Percentiles rank a stretch among this genome's conserved stretches.
phyloP scores from a whole-genome alignment of 2,888 invertebrate genomes.

The Acleris cristana region DNA sequence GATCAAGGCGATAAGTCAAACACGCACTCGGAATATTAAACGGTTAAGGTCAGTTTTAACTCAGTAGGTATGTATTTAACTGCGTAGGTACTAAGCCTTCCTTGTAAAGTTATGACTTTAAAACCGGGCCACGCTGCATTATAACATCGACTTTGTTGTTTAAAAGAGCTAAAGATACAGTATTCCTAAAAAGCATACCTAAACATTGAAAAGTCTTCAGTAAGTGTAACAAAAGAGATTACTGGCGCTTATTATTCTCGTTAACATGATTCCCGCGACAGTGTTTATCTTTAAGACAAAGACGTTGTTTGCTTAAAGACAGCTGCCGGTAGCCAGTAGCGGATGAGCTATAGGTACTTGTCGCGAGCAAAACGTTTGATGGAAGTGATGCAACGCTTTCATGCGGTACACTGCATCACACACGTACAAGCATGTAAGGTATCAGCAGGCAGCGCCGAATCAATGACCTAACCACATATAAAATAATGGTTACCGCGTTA shows the following conservation, averaged over 20 bases:
- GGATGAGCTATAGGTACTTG: too few species aligned
- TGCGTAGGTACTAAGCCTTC: background rate
- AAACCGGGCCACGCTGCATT: background rate
- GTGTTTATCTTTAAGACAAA: slow-evolving; percentile 54
- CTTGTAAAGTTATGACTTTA: background rate
- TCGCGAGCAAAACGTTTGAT: too few species aligned
- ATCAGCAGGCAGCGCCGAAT: slow-evolving; percentile 25
- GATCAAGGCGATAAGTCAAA: slow-evolving; percentile 35
- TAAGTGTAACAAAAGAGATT: slow-evolving; percentile 47
- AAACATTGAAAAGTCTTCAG: background rate
- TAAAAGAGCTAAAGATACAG: too few species aligned
- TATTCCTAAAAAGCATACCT: too few species aligned
- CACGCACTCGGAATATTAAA: slow-evolving; percentile 28
- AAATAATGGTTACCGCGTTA: background rate
- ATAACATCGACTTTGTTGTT: background rate
- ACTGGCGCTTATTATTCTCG: slow-evolving; percentile 33
- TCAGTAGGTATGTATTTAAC: slow-evolving; percentile 18
- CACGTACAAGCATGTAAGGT: slow-evolving; percentile 3
- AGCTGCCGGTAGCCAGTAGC: slow-evolving; percentile 24
- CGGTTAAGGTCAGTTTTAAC: slow-evolving; percentile 40
- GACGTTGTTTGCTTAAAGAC: slow-evolving; percentile 61
- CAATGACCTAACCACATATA: background rate
- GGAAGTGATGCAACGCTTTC: slow-evolving; percentile 17
- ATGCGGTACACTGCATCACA: slow-evolving; percentile 30
- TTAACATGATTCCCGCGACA: slow-evolving; percentile 25